Evolutionary conservation across 2,888 invertebrate genomes (phyloP), one percentile per base, ranked within the genome.

Genomic region (Clusia tigrina): DNA sequence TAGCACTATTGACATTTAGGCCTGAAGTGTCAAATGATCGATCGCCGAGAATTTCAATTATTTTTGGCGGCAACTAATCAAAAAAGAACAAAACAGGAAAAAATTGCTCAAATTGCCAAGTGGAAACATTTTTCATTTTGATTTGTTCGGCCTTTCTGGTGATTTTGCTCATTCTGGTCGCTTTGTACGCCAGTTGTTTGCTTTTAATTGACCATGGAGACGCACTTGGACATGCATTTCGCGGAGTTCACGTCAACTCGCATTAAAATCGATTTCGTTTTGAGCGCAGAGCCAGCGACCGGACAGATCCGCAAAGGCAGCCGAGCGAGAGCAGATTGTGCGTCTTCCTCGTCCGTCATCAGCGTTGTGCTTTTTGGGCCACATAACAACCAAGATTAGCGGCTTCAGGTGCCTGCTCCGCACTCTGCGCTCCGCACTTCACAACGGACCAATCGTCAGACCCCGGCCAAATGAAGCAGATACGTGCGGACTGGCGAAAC

Each of bases 201-300:
- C 15, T 5, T 17, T 20, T 48, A 48, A 48, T 15, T 48, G 48
- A 48, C 20, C 48, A 20, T 48, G 48, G 22, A 48, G 48, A 18
- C 48, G 48, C 48, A 22, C 48, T 48, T 22, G 48, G 48, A 48
- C 48, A 48, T 20, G 20, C 42, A 32, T 32, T 32, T 42, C 42
- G 42, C 42, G n/a, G n/a, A 42, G 6, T 15, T 6, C 42, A 42
- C 42, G 42, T 42, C 42, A 42, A 42, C n/a, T 42, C 42, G 42
- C 42, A 42, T 42, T 42, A 42, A 42, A 42, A 42, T 42, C 42
- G 42, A 42, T 3, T 15, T 32, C 32, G n/a, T n/a, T n/a, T n/a
- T n/a, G n/a, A n/a, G n/a, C n/a, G n/a, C n/a, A n/a, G n/a, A 32
- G 42, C n/a, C 42, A n/a, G n/a, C n/a, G n/a, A n/a, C n/a, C n/a